phyloP scores from a whole-genome alignment of 2,888 invertebrate species.

The Therioaphis trifolii region DNA sequence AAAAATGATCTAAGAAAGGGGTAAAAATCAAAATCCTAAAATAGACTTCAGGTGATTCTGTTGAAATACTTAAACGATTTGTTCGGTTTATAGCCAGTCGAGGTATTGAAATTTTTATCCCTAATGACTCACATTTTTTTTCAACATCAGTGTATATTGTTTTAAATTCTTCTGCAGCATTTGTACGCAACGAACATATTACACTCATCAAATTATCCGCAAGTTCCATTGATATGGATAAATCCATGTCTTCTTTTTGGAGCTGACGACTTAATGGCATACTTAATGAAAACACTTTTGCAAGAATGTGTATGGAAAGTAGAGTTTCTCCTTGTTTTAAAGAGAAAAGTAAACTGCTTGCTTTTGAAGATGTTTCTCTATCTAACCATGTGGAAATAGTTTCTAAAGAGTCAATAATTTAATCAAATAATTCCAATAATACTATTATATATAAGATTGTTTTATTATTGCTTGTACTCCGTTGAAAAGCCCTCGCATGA shows the following conservation, averaged over 20 bases:
- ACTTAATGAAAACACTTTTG: slow-evolving; percentile 20
- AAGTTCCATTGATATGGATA: slow-evolving; percentile 18
- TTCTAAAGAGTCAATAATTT: neutral
- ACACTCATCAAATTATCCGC: neutral
- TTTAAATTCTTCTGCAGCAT: too few species aligned
- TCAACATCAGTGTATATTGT: neutral
- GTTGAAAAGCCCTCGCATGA: slow-evolving; percentile 12
- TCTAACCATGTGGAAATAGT: slow-evolving; percentile 4
- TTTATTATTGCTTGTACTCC: slow-evolving; percentile 21
- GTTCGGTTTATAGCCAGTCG: neutral
- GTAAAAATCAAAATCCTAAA: slow-evolving; percentile 35
- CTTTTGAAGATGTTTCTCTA: slow-evolving; percentile 25
- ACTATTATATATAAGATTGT: too few species aligned
- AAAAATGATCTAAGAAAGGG: slow-evolving; percentile 26
- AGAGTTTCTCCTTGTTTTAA: slow-evolving; percentile 30
- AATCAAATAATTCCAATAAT: too few species aligned
- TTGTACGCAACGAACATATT: neutral
- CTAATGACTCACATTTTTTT: slow-evolving; percentile 12
- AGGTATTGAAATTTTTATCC: slow-evolving; percentile 17
- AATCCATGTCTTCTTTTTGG: slow-evolving; percentile 22
- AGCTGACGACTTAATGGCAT: slow-evolving; percentile 29
- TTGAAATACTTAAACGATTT: slow-evolving; percentile 29
- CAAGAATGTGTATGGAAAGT: slow-evolving; percentile 19
- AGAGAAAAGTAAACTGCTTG: slow-evolving; percentile 14
- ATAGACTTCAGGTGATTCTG: slow-evolving; percentile 6